Evolutionary conservation across 2,113 vertebrate genomes (phyloP).

Genomic region (Platysteira castanea): DNA sequence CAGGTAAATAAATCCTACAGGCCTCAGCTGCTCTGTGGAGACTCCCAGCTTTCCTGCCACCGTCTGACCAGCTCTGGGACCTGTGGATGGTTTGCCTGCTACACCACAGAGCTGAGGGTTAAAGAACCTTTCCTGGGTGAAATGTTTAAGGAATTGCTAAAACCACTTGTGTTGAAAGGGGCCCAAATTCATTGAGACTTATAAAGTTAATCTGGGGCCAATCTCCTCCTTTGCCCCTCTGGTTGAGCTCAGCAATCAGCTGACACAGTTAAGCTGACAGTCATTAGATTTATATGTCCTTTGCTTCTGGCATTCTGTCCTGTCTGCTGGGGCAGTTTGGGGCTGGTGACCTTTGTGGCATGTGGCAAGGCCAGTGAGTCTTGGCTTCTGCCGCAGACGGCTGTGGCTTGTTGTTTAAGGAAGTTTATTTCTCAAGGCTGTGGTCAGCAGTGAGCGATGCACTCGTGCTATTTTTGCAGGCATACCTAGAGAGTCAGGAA

Average conservation of each 20-base stretch:
- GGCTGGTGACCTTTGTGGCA: conserved; percentile 51
- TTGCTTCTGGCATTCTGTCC: conserved; percentile 24
- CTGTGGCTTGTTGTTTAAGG: conserved; percentile 43
- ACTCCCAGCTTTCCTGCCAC: not conserved
- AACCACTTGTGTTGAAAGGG: not conserved
- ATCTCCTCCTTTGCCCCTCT: not conserved
- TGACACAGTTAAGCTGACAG: conserved; percentile 54
- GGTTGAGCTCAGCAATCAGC: conserved; percentile 36
- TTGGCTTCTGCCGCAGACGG: conserved; percentile 36
- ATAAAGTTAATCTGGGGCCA: not conserved
- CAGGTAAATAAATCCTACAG: not conserved
- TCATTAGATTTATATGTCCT: conserved; percentile 36
- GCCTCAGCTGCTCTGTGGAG: not conserved
- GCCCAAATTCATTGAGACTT: not conserved
- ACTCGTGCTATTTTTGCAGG: conserved; percentile 37
- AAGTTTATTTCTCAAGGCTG: conserved; percentile 50
- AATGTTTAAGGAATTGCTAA: not conserved
- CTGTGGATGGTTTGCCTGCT: not conserved
- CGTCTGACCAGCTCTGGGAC: not conserved
- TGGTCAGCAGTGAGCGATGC: conserved; percentile 50
- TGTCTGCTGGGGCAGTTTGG: not conserved
- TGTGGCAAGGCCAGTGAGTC: conserved; percentile 45
- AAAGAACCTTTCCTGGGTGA: not conserved
- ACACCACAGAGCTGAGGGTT: not conserved
- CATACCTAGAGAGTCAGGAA: conserved; percentile 53